Evolutionary conservation across 2,113 vertebrate species (phyloP), one percentile per base, ranked within the genome.

Genomic region (Craseonycteris thonglongyai): DNA sequence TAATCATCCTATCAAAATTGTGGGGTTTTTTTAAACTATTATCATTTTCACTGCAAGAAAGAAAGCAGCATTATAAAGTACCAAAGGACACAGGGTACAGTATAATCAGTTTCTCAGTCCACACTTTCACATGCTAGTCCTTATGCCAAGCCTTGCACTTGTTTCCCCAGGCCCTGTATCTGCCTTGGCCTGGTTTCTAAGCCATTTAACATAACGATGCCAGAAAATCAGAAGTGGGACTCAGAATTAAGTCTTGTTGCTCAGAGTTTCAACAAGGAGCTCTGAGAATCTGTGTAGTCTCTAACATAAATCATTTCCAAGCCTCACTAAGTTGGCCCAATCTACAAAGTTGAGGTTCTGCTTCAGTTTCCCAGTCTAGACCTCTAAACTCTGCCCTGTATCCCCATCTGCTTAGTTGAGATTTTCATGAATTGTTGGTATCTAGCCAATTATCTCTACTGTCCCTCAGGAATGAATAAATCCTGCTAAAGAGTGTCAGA

Each of bases 1-100:
- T 83, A 95, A 93, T 69, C 38, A 83, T 47, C 80, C 88, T 75
- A 79, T 45, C 51, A 56, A 96, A 95, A 96, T 61, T 47, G 38
- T 54, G 69, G 69, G 45, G 1, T 83, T 40, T 93, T 93, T 81
- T 69, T n/a, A 21, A 61, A 61, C 1, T 30, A 81, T 54, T 40
- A 89, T 93, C 78, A 65, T 93, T 94, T 95, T 93, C 38, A 88
- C 49, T 59, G 12, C 76, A 92, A 76, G 59, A 68, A 86, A 78
- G 18, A 26, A 93, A 94, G 69, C 11, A 88, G 28, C 21, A 91
- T 80, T 45, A 40, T 72, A 54, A 91, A 75, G 10, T 30, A 68
- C 42, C 33, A 83, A 85, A 85, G 30, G 45, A 54, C 26, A 84
- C 4, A 5, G 19, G 24, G 5, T 19, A 42, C 8, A 45, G 5